phyloP scores from a whole-genome alignment of 2,888 invertebrate species.

The Plagodis pulveraria region DNA sequence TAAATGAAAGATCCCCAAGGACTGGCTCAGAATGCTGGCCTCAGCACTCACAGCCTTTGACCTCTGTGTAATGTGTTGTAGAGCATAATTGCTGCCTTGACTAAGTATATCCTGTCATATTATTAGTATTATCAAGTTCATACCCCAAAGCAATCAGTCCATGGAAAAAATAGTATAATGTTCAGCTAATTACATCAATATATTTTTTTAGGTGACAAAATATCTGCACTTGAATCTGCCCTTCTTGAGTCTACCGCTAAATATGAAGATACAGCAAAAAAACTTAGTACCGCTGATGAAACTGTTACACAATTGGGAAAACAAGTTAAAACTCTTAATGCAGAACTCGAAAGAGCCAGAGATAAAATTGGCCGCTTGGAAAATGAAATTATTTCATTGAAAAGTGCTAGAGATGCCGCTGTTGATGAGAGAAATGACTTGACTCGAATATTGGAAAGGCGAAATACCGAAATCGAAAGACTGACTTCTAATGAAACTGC shows the following conservation, averaged over 20 bases:
- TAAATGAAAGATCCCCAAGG: too few relatives aligned
- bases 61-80: too few relatives aligned
- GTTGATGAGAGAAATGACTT: conserved; percentile 91
- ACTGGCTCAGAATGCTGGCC: too few relatives aligned
- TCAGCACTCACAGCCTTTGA: too few relatives aligned
- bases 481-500: conserved; percentile 88
- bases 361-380: conserved; percentile 87
- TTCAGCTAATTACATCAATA: neutral
- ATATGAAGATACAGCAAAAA: conserved; percentile 86
- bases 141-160: too few relatives aligned
- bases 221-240: conserved; percentile 80
- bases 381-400: conserved; percentile 87
- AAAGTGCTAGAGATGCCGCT: conserved; percentile 88
- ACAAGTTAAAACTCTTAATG: conserved; percentile 86
- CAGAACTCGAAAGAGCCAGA: conserved; percentile 87
- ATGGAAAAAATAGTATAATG: too few relatives aligned
- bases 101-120: too few relatives aligned
- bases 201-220: conserved; percentile 82
- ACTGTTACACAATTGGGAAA: conserved; percentile 87
- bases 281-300: conserved; percentile 86
- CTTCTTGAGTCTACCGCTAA: conserved; percentile 85
- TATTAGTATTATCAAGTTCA: too few relatives aligned
- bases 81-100: too few relatives aligned
- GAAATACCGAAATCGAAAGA: conserved; percentile 90
- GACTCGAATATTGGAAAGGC: conserved; percentile 88